Base-by-base conservation (phyloP, 1,140 invertebrate species). In the Megalonaias nervosa region DNA sequence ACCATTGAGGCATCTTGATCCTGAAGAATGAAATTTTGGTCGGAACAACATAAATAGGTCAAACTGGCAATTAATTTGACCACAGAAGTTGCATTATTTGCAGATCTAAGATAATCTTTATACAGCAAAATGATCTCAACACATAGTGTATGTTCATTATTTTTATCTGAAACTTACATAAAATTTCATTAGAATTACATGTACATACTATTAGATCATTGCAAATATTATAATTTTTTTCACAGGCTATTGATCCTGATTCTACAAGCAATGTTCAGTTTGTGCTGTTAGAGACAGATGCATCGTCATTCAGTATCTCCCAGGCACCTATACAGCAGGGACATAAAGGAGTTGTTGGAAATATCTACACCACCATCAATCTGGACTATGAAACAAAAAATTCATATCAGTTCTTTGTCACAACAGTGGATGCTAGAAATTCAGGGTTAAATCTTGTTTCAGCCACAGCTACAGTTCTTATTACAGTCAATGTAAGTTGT, bases 361-460 rank as follows among this genome's bases (percentile, higher is more conserved):
- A 71, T 16, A 81, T 85, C 16, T 58, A 26, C 59, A 78, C 75
- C 58, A 70, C 21, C 26, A 23, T 26, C 17, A 16, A 16, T 38
- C 68, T 85, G 21, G 75, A 85, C 59, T 85, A 77, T 68, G 82
- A 85, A 61, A 69, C 74, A 9, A 70, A 55, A 15, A 75, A 23
- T 16, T 60, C 69, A 23, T 84, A 84, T 59, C 61, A 75, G 15
- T 73, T 85, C 21, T 71, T 72, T 62, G 68, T 84, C 19, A 85
- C 84, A n/a, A 85, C 84, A 55, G 62, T 55, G 21, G 82, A 85
- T 77, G 84, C 82, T 3, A 61, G 67, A 65, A 82, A 78, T 67
- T 68, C 26, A 17, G 38, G 38, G 38, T 48, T 48, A 48, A 71
- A 67, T 48, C n/a, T 71, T 16, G 65, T 73, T 17, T 75, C 69